Base-by-base conservation (phyloP, 1,140 invertebrate species). In the Leptinotarsa texana region DNA sequence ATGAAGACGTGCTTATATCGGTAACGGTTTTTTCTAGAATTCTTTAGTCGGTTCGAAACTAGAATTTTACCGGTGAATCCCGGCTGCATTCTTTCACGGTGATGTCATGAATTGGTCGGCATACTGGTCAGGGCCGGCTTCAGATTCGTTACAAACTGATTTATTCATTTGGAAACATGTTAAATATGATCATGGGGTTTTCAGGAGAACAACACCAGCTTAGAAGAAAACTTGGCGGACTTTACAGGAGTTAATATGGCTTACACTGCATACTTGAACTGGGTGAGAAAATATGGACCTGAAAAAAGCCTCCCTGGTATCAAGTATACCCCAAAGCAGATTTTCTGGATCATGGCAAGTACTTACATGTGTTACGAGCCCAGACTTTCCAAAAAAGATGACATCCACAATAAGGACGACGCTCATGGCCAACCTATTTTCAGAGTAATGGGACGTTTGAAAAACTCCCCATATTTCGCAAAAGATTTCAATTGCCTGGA, bases 191-290 rank as follows among this genome's bases (percentile, higher is more conserved):
- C 2, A 42, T 11, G 33, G 2, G 27, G 11, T 42, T 85, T 85
- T 18, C 80, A 95, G 93, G 78, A 95, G n/a, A 96, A 96, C 78
- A 95, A 94, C 42, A 94, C 95, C 75, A 95, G 94, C 0, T 93
- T 96, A 84, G 94, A 92, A 18, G 95, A 97, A 82, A 97, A 97
- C 82, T 94, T 97, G 63, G 96, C 96, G 0, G 96, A 97, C 83
- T 90, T 78, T 0, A 88, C 89, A 15, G 95, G 95, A 1, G 89
- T 96, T n/a, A 95, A 96, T 80, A 91, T 95, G 78, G 93, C 96
- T 0, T 96, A 96, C 83, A 87, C 89, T 27, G 95, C 94, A 0
- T 95, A 95, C 83, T 87, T 89, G 51, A 88, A 89, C 13, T 95
- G 93, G 92, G 87, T 86, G 0, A 82, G 89, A 42, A 84, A 89